Base-by-base conservation (phyloP, 1,140 invertebrate species). In the Oncopodura yosiiana region DNA sequence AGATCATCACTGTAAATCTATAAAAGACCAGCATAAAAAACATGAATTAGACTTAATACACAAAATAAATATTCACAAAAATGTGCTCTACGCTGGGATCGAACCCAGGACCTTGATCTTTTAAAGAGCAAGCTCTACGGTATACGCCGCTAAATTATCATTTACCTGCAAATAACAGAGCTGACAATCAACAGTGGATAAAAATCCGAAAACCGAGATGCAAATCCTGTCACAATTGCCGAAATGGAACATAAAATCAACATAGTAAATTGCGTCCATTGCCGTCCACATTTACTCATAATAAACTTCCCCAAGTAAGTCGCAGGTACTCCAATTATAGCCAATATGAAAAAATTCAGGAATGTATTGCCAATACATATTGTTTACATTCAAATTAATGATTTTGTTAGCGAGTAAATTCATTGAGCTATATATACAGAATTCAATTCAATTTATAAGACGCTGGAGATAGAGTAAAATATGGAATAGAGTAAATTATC, bases 331-430 rank as follows among this genome's bases (percentile, higher is more conserved):
- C 83, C 81, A 18, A 76, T 74, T 5, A 80, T 53, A 42, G 75
- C 73, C 63, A 82, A 76, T 58, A 77, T 72, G 50, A 80, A 74
- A 67, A 81, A 82, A 67, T 83, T 82, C 38, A 83, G 64, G 65
- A 81, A 83, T 19, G 80, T 78, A 69, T 81, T 82, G 34, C 79
- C 81, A 36, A 73, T n/a, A 71, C 63, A 81, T 68, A 53, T 79
- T 78, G 58, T 74, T 77, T 3, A 78, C 74, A 62, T 79, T 81
- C 32, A 82, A 69, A 6, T 77, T 68, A 41, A 82, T 66, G 9
- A 75, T 74, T 53, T 77, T 77, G 67, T 81, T 82, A 43, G 75
- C 74, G 54, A 80, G 64, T 27, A 73, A 71, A n/a, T n/a, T n/a
- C n/a, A n/a, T n/a, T n/a, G n/a, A n/a, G n/a, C n/a, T n/a, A n/a